Evolutionary conservation across 2,113 vertebrate genomes (phyloP), one percentile per base, ranked within the genome.

Genomic region (Bubalus kerabau): DNA sequence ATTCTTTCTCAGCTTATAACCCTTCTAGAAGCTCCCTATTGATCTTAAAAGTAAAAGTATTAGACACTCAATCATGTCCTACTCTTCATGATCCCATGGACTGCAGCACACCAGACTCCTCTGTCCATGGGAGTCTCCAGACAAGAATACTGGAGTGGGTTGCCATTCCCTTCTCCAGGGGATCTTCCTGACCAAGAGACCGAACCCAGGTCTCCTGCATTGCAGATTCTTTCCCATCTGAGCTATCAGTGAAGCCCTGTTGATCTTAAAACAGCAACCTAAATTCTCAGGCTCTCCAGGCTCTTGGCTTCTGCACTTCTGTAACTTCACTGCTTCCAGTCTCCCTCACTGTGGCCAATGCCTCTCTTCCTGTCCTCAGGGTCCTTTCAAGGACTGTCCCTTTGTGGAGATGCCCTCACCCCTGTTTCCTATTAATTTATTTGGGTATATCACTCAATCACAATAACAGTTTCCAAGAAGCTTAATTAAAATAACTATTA

Each of bases 61-160:
- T 26, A 15, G 71, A 74, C 0, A n/a, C n/a, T n/a, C n/a, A 24
- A 3, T 15, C 21, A 0, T 26, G 23, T 43, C 21, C 40, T 24
- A 76, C 23, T 24, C 71, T 26, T 76, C 40, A 43, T 0, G 3
- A 76, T 43, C 36, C 6, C 71, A 43, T 15, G 71, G 71, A 43
- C 40, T 76, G 12, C 6, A 76, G 40, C 6, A 23, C 23, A 76
- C 23, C 23, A 43, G 23, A 43, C 30, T 76, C 3, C 24, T 76
- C 23, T 43, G 23, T 43, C 71, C 71, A 76, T 76, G 23, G 23
- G 23, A 43, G 43, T 76, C 71, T 76, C 71, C 71, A 26, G 40
- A 15, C 23, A 43, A 76, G 23, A 76, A 7, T 43, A 43, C 7
- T 76, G 23, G 12, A 76, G 12, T 43, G 40, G 5, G 67, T 24